Evolutionary conservation across 92 coral and sea anemone genomes (phyloP).

Genomic region (Montipora capitata): DNA sequence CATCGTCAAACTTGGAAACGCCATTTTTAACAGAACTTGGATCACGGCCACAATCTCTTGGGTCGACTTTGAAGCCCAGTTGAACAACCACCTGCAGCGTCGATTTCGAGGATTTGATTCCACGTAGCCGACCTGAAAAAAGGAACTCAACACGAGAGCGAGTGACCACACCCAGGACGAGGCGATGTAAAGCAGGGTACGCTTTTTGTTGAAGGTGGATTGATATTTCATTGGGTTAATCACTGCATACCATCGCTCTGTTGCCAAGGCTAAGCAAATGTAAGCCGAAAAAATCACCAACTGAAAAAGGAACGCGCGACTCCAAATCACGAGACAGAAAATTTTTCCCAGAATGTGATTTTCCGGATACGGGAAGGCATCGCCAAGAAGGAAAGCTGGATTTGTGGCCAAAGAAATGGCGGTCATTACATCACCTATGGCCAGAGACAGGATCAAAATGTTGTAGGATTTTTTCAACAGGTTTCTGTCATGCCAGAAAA

Average conservation of each 20-base stretch:
- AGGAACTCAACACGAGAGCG: background rate
- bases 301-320: conserved; percentile 80
- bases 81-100: conserved; percentile 33
- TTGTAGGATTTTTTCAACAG: conserved; percentile 46
- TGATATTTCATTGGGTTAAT: conserved; percentile 83
- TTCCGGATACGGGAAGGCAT: conserved; percentile 42
- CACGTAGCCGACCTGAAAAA: conserved; percentile 29
- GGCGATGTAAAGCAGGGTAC: conserved; percentile 65
- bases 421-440: conserved; percentile 39
- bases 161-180: conserved; percentile 75
- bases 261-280: conserved; percentile 84
- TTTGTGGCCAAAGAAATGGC: conserved; percentile 20
- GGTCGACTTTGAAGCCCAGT: conserved; percentile 17
- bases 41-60: conserved; percentile 25
- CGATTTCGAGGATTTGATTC: conserved; percentile 42
- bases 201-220: conserved; percentile 53
- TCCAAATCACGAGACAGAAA: conserved; percentile 82
- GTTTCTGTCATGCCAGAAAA: conserved; percentile 12
- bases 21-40: conserved; percentile 36
- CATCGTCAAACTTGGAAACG: conserved; percentile 32
- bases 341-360: conserved; percentile 59
- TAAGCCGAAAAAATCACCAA: conserved; percentile 81
- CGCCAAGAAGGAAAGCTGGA: conserved; percentile 47
- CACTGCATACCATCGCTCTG: conserved; percentile 94
- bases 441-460: conserved; percentile 33